Percentiles rank a stretch among this genome's conserved stretches.
Conservation (phyloP, 2,113 vertebrate genomes). For the Cephalopterus ornatus region DNA sequence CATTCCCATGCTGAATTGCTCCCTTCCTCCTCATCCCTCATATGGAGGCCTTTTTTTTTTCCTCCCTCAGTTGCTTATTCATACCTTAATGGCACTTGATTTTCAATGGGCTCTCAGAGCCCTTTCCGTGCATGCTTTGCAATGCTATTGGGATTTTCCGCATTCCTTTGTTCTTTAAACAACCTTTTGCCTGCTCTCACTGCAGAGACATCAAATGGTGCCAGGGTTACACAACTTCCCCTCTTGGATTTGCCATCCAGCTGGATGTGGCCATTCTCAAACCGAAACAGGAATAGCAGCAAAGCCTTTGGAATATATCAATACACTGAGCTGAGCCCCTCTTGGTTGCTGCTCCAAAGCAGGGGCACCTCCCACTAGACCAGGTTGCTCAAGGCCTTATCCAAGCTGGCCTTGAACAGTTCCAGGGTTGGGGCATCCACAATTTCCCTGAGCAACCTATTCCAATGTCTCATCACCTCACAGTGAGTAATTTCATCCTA, state of each 20-base stretch:
- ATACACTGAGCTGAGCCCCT: neutral
- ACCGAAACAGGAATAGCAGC: neutral
- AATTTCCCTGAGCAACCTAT: neutral
- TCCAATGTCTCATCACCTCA: neutral
- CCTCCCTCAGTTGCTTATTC: neutral
- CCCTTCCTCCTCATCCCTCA: neutral
- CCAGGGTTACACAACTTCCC: neutral
- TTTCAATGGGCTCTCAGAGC: neutral
- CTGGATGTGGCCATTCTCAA: neutral
- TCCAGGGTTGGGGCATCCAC: neutral
- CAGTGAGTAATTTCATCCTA: too few relatives aligned
- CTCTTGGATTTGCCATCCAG: neutral
- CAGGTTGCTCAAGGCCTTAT: neutral
- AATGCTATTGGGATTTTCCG: neutral
- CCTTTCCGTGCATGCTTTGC: neutral
- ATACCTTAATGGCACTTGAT: slow-evolving; percentile 6
- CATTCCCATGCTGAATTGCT: neutral
- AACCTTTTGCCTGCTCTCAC: neutral
- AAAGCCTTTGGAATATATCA: neutral
- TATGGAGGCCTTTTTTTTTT: neutral
- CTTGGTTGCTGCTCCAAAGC: neutral
- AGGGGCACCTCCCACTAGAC: neutral
- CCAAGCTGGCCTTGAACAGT: neutral
- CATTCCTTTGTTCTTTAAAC: neutral
- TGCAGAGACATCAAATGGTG: neutral